Base-by-base conservation (phyloP, 2,113 vertebrate genomes). In the Mormyrus lacerda region DNA sequence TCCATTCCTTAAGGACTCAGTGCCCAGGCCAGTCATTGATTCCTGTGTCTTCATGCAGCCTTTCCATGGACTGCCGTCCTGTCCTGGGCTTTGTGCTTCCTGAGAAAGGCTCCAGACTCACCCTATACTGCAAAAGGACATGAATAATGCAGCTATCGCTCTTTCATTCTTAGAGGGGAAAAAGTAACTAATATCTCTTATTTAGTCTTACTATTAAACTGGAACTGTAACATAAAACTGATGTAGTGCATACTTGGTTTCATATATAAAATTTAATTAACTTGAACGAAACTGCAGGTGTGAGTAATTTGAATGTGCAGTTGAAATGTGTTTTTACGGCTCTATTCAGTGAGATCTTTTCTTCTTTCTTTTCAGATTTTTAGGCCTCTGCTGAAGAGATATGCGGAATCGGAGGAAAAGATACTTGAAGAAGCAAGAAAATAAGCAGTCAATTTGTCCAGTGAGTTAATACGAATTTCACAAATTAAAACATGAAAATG, bases 301-400 rank as follows among this genome's bases (percentile, higher is more conserved):
- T 79, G 73, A 42, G 35, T 79, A 39, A 35, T 79, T 69, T 69
- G 61, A 69, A 69, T 42, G 31, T 79, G 35, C 35, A 15, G 35
- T 79, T 42, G 17, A 79, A 69, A 31, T 69, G 45, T 87, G 89
- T 69, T 51, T 31, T 86, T 27, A 44, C 7, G 51, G 82, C 47
- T 85, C 83, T 88, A 65, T 85, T 83, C 44, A 45, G 19, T 27
- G 58, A 10, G 10, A 10, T 35, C 89, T 87, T 19, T 47, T 50
- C 0, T 90, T 51, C 1, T 90, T 93, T 21, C 13, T 87, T 92
- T 93, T 89, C 90, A 96, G 96, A 82, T 96, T 35, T 96, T 95
- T 89, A 31, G 11, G 61, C 93, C 94, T 42, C 93, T 96, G 88
- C 91, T 96, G 90, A 93, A 93, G 91, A 94, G 95, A 94, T 96